Base-by-base conservation (phyloP, 2,797 vertebrate genomes). In the Lutra lutra region DNA sequence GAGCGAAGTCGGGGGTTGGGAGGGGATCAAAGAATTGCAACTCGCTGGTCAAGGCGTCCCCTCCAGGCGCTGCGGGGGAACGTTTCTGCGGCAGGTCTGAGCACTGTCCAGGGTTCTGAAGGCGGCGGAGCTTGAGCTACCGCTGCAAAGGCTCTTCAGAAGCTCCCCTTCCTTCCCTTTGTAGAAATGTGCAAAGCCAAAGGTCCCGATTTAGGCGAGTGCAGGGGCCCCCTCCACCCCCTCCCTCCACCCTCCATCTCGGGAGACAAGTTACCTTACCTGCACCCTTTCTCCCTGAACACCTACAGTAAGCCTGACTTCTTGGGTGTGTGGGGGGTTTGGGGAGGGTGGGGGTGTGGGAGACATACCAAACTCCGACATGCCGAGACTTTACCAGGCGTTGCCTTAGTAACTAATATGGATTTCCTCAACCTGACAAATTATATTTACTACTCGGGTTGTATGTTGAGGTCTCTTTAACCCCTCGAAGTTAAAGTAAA, bases 21-120 rank as follows among this genome's bases (percentile, higher is more conserved):
- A 10, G 60, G 7, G 40, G 48, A 54, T 95, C 92, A 60, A 38
- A 80, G 79, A 91, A 94, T 89, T 66, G 35, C 85, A 60, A 58
- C 46, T 78, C 27, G 9, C 17, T 0, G 38, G 54, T 70, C 27
- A 12, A n/a, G 38, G 87, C 58, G 3, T 89, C 51, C 6, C 4
- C 62, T 29, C 40, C 62, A 21, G 80, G 90, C 96, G 72, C 60
- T 60, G 83, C 70, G 15, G 62, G 56, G 86, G 21, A 70, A 58
- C 0, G 96, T 60, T 78, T 95, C 1, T 0, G 93, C 85, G 11
- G 60, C 64, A 46, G 86, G 48, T n/a, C 62, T 14, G 58, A 95
- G 98, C 98, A 96, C 99, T 99, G 99, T 99, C 99, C 99, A 77
- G 43, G 98, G 99, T 99, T 86, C 99, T 99, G 99, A 99, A 98